Base-by-base conservation (phyloP, 1,140 invertebrate genomes). In the Yoshiicerus persimilis region DNA sequence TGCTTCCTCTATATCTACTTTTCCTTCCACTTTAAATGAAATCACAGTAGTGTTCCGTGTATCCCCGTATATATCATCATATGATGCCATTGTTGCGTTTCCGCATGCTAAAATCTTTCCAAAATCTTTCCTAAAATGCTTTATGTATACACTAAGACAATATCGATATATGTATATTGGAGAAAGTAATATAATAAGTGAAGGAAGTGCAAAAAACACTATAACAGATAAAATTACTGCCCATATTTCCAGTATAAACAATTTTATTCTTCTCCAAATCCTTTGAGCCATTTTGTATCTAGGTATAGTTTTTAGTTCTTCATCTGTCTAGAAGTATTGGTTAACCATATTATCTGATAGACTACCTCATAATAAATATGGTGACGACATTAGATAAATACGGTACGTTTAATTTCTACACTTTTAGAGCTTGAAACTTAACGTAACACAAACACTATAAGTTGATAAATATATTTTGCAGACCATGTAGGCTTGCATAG, bases 281-380 rank as follows among this genome's bases (percentile, higher is more conserved):
- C 13, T 13, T 2, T 1, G 13, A 32, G 87, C 47, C 88, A 90
- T 66, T 80, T n/a, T n/a, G n/a, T n/a, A n/a, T n/a, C n/a, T n/a
- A n/a, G n/a, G n/a, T n/a, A n/a, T n/a, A n/a, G n/a, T n/a, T n/a
- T n/a, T n/a, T n/a, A n/a, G n/a, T n/a, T 56, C 16, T n/a, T 2
- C 13, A n/a, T 56, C 5, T 56, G 5, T 1, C 20, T 16, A 0
- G 20, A 56, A n/a, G n/a, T n/a, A n/a, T n/a, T n/a, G n/a, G n/a
- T n/a, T n/a, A n/a, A n/a, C n/a, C n/a, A n/a, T n/a, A n/a, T n/a
- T n/a, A n/a, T n/a, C n/a, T n/a, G n/a, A n/a, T n/a, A n/a, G n/a
- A n/a, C n/a, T n/a, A n/a, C n/a, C n/a, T n/a, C n/a, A n/a, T n/a
- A n/a, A n/a, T n/a, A n/a, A n/a, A n/a, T n/a, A n/a, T n/a, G n/a